phyloP scores from a whole-genome alignment of 2,888 invertebrate genomes.

The Anagyrus pseudococci region DNA sequence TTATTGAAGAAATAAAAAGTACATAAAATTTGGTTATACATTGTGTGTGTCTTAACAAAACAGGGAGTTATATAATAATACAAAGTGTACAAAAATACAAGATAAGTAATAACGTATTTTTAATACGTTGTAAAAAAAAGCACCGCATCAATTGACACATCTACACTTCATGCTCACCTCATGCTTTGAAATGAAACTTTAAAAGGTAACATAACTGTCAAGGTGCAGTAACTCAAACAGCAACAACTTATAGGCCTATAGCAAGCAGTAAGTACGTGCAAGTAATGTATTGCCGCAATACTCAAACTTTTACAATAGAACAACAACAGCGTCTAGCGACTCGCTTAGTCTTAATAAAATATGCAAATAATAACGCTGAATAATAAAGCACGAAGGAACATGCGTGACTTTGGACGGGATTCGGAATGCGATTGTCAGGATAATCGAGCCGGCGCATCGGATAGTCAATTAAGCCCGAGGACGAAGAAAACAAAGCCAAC shows the following conservation, averaged over 20 bases:
- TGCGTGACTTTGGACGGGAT: constrained; percentile 13
- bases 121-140: constrained; percentile 16
- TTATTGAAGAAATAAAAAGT: constrained; percentile 55
- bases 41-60: constrained; percentile 41
- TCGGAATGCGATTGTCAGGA: constrained; percentile 14
- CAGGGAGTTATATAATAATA: constrained; percentile 34
- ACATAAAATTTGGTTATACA: constrained; percentile 52
- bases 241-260: constrained; percentile 22
- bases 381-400: neutral
- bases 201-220: constrained; percentile 8
- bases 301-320: constrained; percentile 1
- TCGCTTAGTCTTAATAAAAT: neutral
- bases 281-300: constrained; percentile 5
- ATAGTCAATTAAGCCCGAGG: too few relatives aligned
- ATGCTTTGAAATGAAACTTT: constrained; percentile 28
- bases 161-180: constrained; percentile 25
- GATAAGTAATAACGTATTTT: neutral
- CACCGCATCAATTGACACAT: constrained; percentile 13
- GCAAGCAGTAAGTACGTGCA: constrained; percentile 32
- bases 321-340: neutral
- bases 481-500: too few relatives aligned
- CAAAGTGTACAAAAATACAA: constrained; percentile 20
- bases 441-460: neutral
- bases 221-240: constrained; percentile 10
- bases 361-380: neutral